Evolutionary conservation across 2,113 vertebrate genomes (phyloP).

Genomic region (Scytalopus superciliaris): DNA sequence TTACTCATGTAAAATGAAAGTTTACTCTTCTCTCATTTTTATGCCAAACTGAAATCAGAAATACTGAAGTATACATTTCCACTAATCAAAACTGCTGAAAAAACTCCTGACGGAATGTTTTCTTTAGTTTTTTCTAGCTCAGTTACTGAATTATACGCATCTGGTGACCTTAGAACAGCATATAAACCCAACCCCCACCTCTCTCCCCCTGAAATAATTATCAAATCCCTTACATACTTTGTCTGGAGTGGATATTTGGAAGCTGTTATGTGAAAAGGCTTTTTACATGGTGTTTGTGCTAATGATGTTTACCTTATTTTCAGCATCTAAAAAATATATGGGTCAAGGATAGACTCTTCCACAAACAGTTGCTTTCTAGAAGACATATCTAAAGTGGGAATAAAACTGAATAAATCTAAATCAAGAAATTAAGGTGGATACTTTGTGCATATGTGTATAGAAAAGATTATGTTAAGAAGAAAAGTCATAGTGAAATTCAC

Average conservation of each 20-base stretch:
- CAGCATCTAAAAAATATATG: not conserved
- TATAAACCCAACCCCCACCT: not conserved
- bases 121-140: not conserved
- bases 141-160: not conserved
- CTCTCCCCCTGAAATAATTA: accelerated
- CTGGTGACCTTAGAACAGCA: not conserved
- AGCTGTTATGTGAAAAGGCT: not conserved
- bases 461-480: not conserved
- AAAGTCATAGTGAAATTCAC: not conserved
- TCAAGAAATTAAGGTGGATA: not conserved
- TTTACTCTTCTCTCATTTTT: not conserved
- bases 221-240: not conserved
- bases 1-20: not conserved
- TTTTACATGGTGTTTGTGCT: not conserved
- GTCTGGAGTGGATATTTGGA: not conserved
- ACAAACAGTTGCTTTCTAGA: not conserved
- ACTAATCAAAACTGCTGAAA: not conserved
- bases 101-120: not conserved
- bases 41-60: not conserved
- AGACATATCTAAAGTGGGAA: not conserved
- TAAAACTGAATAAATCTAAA: not conserved
- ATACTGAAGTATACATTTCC: not conserved
- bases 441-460: not conserved
- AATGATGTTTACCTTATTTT: not conserved
- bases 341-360: not conserved